A percentile compares a stretch with the other conserved stretches of the same genome.
These are phyloP conservation scores for Schizaphis graminum DNA, from an alignment of 2,888 invertebrate genomes.

Conservation along the genomic window DNA sequence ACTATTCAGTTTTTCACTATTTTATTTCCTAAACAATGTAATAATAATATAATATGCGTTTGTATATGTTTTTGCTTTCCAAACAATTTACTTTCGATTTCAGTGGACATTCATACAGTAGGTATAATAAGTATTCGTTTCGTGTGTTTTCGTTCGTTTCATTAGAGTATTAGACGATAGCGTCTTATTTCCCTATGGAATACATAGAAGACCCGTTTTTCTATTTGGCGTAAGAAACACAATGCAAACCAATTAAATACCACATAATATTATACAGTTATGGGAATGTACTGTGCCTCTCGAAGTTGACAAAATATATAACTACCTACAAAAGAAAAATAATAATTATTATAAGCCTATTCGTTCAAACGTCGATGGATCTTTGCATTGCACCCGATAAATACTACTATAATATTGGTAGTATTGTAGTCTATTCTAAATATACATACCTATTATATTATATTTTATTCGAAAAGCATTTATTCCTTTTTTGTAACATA, in stretches of 20 bases:
- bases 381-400: neutral
- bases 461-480: neutral
- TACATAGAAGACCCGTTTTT: neutral
- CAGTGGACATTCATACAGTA: neutral
- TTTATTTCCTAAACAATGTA: neutral
- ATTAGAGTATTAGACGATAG: neutral
- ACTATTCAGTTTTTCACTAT: neutral
- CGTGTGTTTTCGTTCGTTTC: neutral
- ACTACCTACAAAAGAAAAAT: neutral
- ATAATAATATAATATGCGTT: neutral
- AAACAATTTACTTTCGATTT: conserved; percentile 16
- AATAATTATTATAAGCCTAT: neutral
- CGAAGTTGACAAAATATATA: neutral
- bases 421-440: neutral
- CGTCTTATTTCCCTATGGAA: neutral
- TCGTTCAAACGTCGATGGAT: neutral
- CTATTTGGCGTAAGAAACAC: neutral
- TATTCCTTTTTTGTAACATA: neutral
- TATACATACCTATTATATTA: neutral
- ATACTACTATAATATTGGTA: neutral
- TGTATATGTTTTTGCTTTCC: neutral
- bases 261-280: neutral
- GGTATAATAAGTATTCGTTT: neutral
- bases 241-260: neutral
- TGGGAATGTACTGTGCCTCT: neutral